Evolutionary conservation across 2,797 vertebrate species (phyloP).

Genomic region (Crocodylus rhombifer): DNA sequence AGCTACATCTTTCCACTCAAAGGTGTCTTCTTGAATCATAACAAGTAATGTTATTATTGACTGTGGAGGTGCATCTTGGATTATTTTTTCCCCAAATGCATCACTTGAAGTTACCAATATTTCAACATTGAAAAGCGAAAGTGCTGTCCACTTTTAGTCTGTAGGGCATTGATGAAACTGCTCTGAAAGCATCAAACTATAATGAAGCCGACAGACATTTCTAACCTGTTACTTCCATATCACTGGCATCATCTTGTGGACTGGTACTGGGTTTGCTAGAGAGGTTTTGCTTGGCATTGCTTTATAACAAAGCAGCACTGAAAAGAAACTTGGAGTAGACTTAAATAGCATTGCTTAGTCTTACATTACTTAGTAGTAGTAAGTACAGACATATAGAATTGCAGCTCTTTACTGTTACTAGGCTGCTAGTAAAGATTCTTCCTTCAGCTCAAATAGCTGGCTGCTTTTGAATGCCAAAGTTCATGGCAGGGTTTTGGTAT

Average conservation of each 20-base stretch:
- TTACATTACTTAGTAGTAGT: slow-evolving; percentile 14
- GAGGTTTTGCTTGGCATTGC: not conserved
- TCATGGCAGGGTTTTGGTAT: slow-evolving; percentile 46
- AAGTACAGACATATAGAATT: no score
- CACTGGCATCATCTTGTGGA: not conserved
- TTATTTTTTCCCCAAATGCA: no score
- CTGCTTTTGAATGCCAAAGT: slow-evolving; percentile 51
- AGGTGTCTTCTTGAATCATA: no score
- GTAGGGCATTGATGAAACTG: not conserved
- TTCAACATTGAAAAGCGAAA: not conserved
- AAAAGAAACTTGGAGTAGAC: not conserved
- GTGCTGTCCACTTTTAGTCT: no score
- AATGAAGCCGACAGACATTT: not conserved
- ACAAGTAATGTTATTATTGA: no score
- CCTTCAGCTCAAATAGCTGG: slow-evolving; percentile 1
- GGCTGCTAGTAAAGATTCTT: slow-evolving; percentile 49
- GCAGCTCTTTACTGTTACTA: not conserved
- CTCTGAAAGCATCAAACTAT: not conserved
- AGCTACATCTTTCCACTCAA: no score
- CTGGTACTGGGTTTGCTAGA: not conserved
- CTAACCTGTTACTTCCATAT: not conserved
- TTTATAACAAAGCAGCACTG: not conserved
- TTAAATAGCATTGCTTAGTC: not conserved
- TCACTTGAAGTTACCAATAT: no score
- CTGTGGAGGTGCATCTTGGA: no score